Evolutionary conservation across 1,140 invertebrate genomes (phyloP).

Genomic region (Drosophila hydei): DNA sequence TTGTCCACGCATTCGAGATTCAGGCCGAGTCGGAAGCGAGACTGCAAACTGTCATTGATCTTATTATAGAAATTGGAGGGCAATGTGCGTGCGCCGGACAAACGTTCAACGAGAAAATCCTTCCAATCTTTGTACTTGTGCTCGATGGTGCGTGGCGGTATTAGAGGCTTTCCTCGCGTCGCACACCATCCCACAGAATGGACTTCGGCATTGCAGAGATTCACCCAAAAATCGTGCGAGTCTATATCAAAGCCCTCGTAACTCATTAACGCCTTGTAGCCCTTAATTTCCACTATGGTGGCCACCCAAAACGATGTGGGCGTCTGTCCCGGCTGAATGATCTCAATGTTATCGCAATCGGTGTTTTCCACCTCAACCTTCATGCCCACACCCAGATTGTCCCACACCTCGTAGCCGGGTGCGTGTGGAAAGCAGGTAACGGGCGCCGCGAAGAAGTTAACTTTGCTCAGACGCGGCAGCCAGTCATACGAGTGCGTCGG

Average conservation of each 20-base stretch:
- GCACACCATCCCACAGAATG: slow-evolving; percentile 99
- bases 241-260: slow-evolving; percentile 96
- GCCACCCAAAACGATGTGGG: slow-evolving; percentile 97
- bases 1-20: slow-evolving; percentile 98
- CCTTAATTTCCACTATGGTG: slow-evolving; percentile 94
- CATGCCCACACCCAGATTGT: slow-evolving; percentile 96
- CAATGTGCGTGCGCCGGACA: slow-evolving; percentile 96
- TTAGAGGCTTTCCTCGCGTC: slow-evolving; percentile 95
- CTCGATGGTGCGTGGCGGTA: slow-evolving; percentile 95
- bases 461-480: slow-evolving; percentile 90
- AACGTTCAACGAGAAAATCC: slow-evolving; percentile 94
- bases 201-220: slow-evolving; percentile 95
- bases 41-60: slow-evolving; percentile 92
- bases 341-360: slow-evolving; percentile 90
- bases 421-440: slow-evolving; percentile 96
- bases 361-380: slow-evolving; percentile 97
- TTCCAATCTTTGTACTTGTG: slow-evolving; percentile 98
- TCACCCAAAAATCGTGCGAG: slow-evolving; percentile 97
- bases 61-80: slow-evolving; percentile 96
- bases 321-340: slow-evolving; percentile 87
- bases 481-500: slow-evolving; percentile 92
- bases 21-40: slow-evolving; percentile 91
- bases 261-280: slow-evolving; percentile 95
- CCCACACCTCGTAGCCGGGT: slow-evolving; percentile 96
- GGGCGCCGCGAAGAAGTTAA: slow-evolving; percentile 92